Evolutionary conservation across 2,888 invertebrate genomes (phyloP), one percentile per base, ranked within the genome.

Genomic region (Phymatocera aterrima): DNA sequence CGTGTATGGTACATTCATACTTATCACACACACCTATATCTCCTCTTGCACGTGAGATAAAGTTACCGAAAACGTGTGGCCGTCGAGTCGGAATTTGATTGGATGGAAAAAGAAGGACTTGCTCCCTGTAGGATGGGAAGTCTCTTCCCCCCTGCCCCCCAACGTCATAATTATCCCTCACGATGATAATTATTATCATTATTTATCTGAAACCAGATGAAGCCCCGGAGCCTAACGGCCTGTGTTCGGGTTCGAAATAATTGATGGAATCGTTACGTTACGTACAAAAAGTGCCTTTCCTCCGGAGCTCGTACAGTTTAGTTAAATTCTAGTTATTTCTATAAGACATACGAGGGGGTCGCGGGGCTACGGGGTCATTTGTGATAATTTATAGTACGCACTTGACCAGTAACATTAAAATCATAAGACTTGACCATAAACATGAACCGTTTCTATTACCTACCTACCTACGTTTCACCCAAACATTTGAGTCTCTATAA

Each of bases 1-100:
- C 54, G 8, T 8, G 18, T 84, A 84, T 85, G 84, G 83, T 80
- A 79, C 81, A 84, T 87, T 85, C 82, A 82, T 80, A 84, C 85
- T 84, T 84, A n/a, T n/a, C n/a, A n/a, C 84, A 83, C 82, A 83
- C 82, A 84, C 81, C 83, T 82, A 84, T 83, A 82, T n/a, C n/a
- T n/a, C n/a, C n/a, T n/a, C 84, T 51, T 31, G 34, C 43, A 31
- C 34, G 37, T 72, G 64, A 64, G 64, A 64, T 18, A 21, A 37
- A 18, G 4, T 21, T 8, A n/a, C n/a, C n/a, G n/a, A n/a, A n/a
- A n/a, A n/a, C n/a, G n/a, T n/a, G n/a, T n/a, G n/a, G n/a, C n/a
- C n/a, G n/a, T n/a, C 40, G 40, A 43, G 18, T 8, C 5, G 6
- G 43, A 28, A 28, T n/a, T n/a, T n/a, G n/a, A n/a, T n/a, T n/a